These are phyloP conservation scores for Drosophila anomalata DNA, from an alignment of 2,888 invertebrate genomes.

Conservation along the genomic window DNA sequence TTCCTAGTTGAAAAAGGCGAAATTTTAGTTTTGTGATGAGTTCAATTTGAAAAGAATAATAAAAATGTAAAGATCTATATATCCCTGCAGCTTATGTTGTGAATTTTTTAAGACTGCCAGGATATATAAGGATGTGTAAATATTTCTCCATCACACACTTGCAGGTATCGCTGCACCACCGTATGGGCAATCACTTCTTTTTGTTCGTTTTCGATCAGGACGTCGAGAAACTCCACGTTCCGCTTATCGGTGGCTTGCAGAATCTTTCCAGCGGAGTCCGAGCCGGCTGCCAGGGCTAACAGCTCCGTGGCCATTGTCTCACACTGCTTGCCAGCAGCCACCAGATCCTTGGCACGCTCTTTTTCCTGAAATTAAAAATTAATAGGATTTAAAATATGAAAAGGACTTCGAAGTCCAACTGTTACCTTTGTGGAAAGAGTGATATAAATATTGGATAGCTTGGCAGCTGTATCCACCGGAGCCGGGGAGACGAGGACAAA, in stretches of 20 bases:
- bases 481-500: constrained; percentile 99
- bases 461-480: constrained; percentile 99
- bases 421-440: constrained; percentile 92
- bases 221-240: constrained; percentile 97
- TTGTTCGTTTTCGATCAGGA: constrained; percentile 99
- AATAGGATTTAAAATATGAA: background rate
- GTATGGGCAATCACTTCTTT: constrained; percentile 99
- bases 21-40: background rate
- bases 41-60: background rate
- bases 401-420: background rate
- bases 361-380: constrained; percentile 88
- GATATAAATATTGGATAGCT: constrained; percentile 96
- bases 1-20: constrained; percentile 87
- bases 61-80: background rate
- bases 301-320: constrained; percentile 99
- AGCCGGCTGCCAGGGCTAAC: constrained; percentile 95
- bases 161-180: constrained; percentile 97
- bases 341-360: constrained; percentile 98
- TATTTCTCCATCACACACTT: constrained; percentile 86
- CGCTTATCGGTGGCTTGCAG: constrained; percentile 97
- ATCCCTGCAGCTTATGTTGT: background rate
- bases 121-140: constrained; percentile 72
- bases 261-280: constrained; percentile 96
- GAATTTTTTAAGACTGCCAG: background rate
- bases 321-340: constrained; percentile 97